Base-by-base conservation (phyloP, 1,140 invertebrate species). In the Atopsyche davidsoni region DNA sequence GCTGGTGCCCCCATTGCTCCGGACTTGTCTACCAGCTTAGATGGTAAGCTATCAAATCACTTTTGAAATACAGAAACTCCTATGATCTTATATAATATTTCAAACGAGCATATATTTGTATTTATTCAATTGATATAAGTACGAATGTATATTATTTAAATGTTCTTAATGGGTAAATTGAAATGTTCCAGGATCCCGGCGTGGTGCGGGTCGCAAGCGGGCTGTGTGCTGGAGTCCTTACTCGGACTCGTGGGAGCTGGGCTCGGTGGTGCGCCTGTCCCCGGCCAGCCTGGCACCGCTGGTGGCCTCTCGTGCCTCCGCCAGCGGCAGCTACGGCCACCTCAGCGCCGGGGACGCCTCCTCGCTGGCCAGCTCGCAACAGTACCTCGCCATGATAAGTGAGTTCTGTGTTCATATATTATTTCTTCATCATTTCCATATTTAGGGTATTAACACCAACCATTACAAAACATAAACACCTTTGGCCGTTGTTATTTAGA, bases 151-250 rank as follows among this genome's bases (percentile, higher is more conserved):
- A n/a, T n/a, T n/a, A n/a, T n/a, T n/a, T n/a, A n/a, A n/a, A n/a
- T n/a, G n/a, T n/a, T n/a, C n/a, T n/a, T n/a, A n/a, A n/a, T n/a
- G n/a, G n/a, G n/a, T n/a, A n/a, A n/a, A n/a, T n/a, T n/a, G n/a
- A n/a, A n/a, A n/a, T n/a, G n/a, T 40, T 44, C 40, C 6, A 57
- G 55, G 55, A 10, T 39, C 21, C 2, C 44, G 55, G 14, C 42
- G 55, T 9, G 55, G 50, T 9, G 45, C 45, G 4, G 55, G 51
- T 14, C 80, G 92, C 21, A 98, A 97, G 64, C 76, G 94, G 36
- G 92, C 93, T 0, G 75, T 96, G 0, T 96, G 92, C 36, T 91
- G 89, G 66, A 96, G 92, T 10, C 92, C 94, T 0, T 94, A 96
- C 60, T 92, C 92, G 0, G 92, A 96, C 65, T 89, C 89, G 9